Base-by-base conservation (phyloP, 2,888 invertebrate genomes). In the Glyphotaelius pellucidus region DNA sequence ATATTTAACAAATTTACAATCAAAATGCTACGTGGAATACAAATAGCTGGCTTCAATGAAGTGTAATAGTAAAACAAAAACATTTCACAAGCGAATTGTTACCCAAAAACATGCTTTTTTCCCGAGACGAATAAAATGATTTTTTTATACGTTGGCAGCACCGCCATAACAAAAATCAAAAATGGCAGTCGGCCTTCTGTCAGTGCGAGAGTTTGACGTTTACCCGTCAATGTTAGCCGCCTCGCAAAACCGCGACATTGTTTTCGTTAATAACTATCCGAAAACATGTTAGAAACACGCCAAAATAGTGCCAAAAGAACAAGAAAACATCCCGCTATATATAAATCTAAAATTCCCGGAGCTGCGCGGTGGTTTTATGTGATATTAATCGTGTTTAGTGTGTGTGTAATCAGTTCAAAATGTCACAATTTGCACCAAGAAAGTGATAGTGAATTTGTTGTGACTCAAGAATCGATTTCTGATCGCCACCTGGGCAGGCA, bases 401-500 rank as follows among this genome's bases (percentile, higher is more conserved):
- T 86, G 14, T 42, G 86, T 38, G n/a, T 67, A 25, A n/a, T 7
- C 38, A 86, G 86, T 86, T 5, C 35, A 15, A 42, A 86, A 32
- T 88, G 88, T 88, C 88, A 47, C 52, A 31, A 32, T 31, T 30
- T n/a, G 86, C n/a, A 38, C 31, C 15, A 15, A 15, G 32, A 31
- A 25, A 52, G 30, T 32, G 30, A 30, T 12, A 47, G 67, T 52
- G 30, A 31, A 12, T 12, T 31, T 19, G 52, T 1, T 14, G 88
- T 19, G 14, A 14, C 15, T 32, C 52, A 9, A 30, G 86, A 86
- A 31, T 52, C 52, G 31, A 31, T 31, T 15, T 31, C 25, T n/a
- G 67, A n/a, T 38, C 42, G 85, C 11, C 85, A 85, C 85, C 85
- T n/a, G 35, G 90, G 86, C 11, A 85, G 90, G 32, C 90, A 90